A percentile compares a stretch with the other conserved stretches of the same genome.
Evolutionary conservation across 2,113 vertebrate genomes (phyloP).

Genomic region (Nothoprocta pentlandii): DNA sequence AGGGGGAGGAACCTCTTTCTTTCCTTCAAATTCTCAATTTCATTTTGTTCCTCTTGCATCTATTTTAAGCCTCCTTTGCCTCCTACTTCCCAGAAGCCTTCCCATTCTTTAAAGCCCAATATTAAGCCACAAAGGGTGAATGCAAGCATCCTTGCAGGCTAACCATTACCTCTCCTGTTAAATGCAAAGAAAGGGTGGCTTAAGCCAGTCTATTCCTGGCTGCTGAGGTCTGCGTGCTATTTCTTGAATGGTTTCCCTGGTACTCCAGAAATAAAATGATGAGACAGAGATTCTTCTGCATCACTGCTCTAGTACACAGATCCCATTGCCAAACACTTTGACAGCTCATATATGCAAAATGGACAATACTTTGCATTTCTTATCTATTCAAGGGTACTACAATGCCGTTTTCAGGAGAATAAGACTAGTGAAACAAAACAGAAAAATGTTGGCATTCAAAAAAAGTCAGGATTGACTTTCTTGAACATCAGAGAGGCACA

Average conservation of each 20-base stretch:
- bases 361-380: neutral
- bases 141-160: neutral
- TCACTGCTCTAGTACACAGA: neutral
- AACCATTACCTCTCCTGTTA: neutral
- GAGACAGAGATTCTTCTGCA: neutral
- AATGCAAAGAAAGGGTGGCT: neutral
- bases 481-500: neutral
- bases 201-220: neutral
- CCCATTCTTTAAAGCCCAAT: neutral
- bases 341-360: neutral
- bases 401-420: neutral
- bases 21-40: neutral
- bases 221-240: neutral
- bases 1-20: neutral
- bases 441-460: neutral
- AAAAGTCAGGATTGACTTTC: neutral
- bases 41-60: neutral
- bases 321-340: neutral
- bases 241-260: neutral
- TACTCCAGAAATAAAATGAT: neutral
- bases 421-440: neutral
- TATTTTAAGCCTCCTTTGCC: neutral
- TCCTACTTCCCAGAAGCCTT: neutral
- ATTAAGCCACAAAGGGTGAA: neutral
- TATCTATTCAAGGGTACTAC: neutral